Evolutionary conservation across 2,888 invertebrate species (phyloP), one percentile per base, ranked within the genome.

Genomic region (Brenthis daphne): DNA sequence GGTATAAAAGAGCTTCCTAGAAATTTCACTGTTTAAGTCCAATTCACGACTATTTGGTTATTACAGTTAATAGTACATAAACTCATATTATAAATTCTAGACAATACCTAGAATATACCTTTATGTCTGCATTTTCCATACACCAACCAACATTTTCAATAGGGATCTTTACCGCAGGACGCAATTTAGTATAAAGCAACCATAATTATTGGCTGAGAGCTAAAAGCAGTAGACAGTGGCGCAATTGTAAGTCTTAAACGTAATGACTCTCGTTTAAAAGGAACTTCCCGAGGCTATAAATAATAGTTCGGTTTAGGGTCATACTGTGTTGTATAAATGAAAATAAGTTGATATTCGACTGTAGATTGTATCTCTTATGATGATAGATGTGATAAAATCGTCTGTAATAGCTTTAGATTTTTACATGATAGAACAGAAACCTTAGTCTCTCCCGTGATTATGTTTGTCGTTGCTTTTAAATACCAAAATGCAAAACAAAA

Each of bases 221-320:
- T 73, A 70, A 68, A 73, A 69, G 70, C 77, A 74, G 76, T 78
- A 79, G 78, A 75, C 76, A 74, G 65, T 60, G 64, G 57, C 47
- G 66, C 73, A 74, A 75, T 72, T 73, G 69, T 72, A 64, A 48
- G 71, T 76, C 79, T 71, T 75, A 71, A 80, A 79, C 50, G 61
- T 68, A 67, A 61, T 57, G 55, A 55, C 67, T 77, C 75, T 77
- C 77, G 79, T 80, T 81, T 79, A 75, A 71, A 69, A 72, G 69
- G 74, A 78, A 74, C 77, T 76, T 69, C 74, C 71, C 64, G 68
- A 68, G 57, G 67, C 64, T 66, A 48, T 67, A 51, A 56, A 56
- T 67, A 67, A 67, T 63, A 67, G 55, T 67, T 60, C 20, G 16
- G 24, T 58, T 43, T 50, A 64, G 53, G 63, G 37, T 53, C 37